phyloP scores from a whole-genome alignment of 1,140 invertebrate genomes.

The Thrips palmi region DNA sequence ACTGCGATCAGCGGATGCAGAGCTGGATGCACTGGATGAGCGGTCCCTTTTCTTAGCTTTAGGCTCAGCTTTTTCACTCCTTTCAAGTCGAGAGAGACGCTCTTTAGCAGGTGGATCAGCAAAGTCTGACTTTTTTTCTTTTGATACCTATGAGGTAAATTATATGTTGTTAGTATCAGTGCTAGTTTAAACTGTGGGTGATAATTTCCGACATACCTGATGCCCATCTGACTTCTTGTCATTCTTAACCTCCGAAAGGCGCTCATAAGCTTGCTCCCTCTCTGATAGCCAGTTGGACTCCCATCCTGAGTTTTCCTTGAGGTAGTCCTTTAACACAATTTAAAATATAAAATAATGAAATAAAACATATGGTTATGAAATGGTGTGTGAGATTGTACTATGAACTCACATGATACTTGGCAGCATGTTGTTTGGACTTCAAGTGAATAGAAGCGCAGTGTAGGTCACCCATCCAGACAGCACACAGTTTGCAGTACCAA shows the following conservation, averaged over 20 bases:
- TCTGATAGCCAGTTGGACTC: conserved; percentile 68
- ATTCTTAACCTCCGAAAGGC: conserved; percentile 26
- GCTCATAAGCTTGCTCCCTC: conserved; percentile 42
- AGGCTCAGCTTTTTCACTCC: conserved; percentile 7
- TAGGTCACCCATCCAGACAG: conserved; percentile 68
- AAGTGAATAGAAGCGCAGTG: conserved; percentile 70
- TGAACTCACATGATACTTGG: conserved; percentile 61
- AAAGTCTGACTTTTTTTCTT: conserved; percentile 1
- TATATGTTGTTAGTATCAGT: neutral
- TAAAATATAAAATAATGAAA: conserved; percentile 10
- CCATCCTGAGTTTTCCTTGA: conserved; percentile 65
- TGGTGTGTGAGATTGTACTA: neutral
- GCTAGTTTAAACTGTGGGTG: neutral
- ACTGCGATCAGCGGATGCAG: too few relatives aligned
- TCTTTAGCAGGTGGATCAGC: too few relatives aligned
- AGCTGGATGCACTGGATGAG: conserved; percentile 29
- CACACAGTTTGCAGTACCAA: conserved; percentile 78
- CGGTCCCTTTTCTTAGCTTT: neutral
- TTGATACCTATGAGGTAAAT: neutral
- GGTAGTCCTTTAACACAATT: conserved; percentile 38
- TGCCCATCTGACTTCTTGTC: conserved; percentile 18
- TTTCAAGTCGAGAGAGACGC: too few relatives aligned
- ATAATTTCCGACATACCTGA: neutral
- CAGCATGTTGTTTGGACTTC: conserved; percentile 53
- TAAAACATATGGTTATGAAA: conserved; percentile 12